These are phyloP conservation scores for Desoria tigrina DNA, from an alignment of 2,888 invertebrate genomes.

Conservation along the genomic window DNA sequence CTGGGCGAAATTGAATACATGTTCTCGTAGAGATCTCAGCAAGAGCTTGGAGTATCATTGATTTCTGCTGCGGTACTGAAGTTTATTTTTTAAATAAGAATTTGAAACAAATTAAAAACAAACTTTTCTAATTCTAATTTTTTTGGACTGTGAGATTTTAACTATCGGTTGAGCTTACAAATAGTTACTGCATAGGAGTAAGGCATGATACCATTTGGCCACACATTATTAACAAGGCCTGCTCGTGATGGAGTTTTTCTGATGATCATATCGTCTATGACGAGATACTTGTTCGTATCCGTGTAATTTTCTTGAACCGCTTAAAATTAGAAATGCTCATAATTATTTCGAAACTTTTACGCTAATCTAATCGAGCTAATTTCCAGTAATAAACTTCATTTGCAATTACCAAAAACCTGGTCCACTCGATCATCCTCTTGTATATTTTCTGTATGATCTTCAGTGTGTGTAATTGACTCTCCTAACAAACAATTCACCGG, in stretches of 20 bases:
- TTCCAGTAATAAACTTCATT: no score
- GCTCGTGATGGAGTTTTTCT: conserved; percentile 24
- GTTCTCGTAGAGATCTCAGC: conserved; percentile 26
- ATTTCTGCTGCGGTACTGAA: conserved; percentile 33
- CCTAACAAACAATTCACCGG: no score
- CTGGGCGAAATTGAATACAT: conserved; percentile 35
- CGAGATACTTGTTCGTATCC: conserved; percentile 27
- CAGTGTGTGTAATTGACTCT: no score
- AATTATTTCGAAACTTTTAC: no score
- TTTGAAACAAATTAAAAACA: no score
- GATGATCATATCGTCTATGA: conserved; percentile 41
- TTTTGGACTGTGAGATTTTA: no score
- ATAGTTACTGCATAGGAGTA: conserved; percentile 24
- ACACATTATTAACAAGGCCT: conserved; percentile 29
- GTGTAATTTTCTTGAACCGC: conserved; percentile 24
- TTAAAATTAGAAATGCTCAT: conserved; percentile 9
- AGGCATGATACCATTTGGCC: conserved; percentile 37
- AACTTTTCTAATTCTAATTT: not conserved
- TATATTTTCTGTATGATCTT: no score
- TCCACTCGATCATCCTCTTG: no score
- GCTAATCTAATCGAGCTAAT: no score
- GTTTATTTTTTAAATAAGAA: not conserved
- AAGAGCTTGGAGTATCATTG: conserved; percentile 27
- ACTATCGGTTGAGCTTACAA: conserved; percentile 15
- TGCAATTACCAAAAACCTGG: no score